These are phyloP conservation scores for Acanthosepion esculentum DNA, from an alignment of 2,888 invertebrate species.

Conservation along the genomic window DNA sequence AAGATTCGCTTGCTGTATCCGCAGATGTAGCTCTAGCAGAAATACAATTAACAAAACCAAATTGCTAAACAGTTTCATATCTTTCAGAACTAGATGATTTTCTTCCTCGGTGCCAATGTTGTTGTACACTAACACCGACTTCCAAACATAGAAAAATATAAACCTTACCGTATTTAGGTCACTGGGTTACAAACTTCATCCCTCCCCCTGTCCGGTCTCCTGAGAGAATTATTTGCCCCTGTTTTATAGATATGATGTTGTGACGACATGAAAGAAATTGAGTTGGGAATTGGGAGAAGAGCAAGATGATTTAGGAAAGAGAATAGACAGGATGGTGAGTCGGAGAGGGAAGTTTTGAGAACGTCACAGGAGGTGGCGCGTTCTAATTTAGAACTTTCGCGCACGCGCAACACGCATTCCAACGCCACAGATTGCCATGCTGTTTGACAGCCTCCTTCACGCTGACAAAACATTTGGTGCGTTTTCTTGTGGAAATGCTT, in stretches of 20 bases:
- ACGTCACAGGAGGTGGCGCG: neutral
- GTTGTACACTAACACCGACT: neutral
- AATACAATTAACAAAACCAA: too few species aligned
- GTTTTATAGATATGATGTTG: neutral
- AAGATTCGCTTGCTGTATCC: too few species aligned
- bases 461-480: neutral
- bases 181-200: neutral
- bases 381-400: constrained; percentile 3
- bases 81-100: neutral
- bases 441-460: neutral
- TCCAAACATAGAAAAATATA: neutral
- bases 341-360: neutral
- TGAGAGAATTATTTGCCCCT: neutral
- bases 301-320: too few species aligned
- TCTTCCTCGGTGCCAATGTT: too few species aligned
- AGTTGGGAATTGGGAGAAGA: neutral
- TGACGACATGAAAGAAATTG: neutral
- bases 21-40: too few species aligned
- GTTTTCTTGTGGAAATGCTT: neutral
- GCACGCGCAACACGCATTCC: constrained; percentile 33
- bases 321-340: neutral
- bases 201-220: neutral
- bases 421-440: neutral
- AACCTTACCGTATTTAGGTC: neutral
- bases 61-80: too few species aligned